A percentile compares a stretch with the other conserved stretches of the same genome.
Conservation (phyloP, 1,140 invertebrate genomes). For the Apocrypta bakeri region DNA sequence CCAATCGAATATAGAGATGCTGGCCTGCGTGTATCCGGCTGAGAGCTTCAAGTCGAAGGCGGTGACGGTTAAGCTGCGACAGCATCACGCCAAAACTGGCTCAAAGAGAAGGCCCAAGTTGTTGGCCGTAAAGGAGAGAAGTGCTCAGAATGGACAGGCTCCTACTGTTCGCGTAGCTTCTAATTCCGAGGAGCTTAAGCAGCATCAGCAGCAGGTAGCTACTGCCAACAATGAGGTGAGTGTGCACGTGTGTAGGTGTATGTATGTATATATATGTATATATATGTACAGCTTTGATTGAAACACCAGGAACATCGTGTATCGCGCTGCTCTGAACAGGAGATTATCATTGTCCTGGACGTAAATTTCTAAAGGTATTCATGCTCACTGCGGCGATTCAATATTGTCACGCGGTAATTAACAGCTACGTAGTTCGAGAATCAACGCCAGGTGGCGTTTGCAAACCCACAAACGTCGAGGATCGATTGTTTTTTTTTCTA, state of each 20-base stretch:
- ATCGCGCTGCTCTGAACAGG: too few species aligned
- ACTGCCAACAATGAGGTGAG: constrained; percentile 32
- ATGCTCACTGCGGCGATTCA: too few species aligned
- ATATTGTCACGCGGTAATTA: too few species aligned
- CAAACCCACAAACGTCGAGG: too few species aligned
- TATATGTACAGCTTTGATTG: not conserved
- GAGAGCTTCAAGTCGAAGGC: constrained; percentile 71
- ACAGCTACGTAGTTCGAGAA: too few species aligned
- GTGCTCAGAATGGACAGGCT: not conserved
- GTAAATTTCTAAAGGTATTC: not conserved
- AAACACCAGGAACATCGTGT: not conserved
- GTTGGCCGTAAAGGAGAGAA: constrained; percentile 65
- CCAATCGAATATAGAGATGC: constrained; percentile 57
- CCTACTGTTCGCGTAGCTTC: not conserved
- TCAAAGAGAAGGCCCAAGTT: constrained; percentile 66
- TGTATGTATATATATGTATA: not conserved
- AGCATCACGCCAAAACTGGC: constrained; percentile 54
- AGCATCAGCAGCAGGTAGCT: not conserved
- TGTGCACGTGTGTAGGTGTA: not conserved
- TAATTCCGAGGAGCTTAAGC: constrained; percentile 29
- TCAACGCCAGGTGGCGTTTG: too few species aligned
- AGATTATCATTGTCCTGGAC: not conserved
- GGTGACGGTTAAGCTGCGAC: constrained; percentile 67
- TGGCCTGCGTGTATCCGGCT: constrained; percentile 71
- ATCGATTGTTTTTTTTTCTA: too few species aligned